phyloP scores from a whole-genome alignment of 2,113 vertebrate species.

The Cavia porcellus region DNA sequence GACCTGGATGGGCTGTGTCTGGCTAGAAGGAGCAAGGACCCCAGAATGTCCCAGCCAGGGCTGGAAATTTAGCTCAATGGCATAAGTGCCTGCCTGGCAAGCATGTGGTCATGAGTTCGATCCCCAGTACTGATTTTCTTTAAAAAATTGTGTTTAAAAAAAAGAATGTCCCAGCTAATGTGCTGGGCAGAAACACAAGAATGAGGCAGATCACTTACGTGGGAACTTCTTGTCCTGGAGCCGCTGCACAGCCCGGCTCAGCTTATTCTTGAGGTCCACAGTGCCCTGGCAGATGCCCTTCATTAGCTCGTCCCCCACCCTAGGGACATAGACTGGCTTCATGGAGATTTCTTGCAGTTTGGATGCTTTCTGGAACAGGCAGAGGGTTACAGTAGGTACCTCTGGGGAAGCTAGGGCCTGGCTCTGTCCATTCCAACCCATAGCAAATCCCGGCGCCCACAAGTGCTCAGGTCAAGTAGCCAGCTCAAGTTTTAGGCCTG shows the following conservation, averaged over 20 bases:
- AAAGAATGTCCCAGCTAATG: not conserved
- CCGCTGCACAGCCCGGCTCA: conserved; percentile 49
- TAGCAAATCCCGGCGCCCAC: rapidly evolving
- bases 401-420: not conserved
- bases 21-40: no score
- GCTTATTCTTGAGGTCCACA: conserved; percentile 65
- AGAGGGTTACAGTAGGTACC: not conserved
- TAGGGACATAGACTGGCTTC: conserved; percentile 85
- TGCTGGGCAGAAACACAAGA: not conserved
- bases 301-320: conserved; percentile 87
- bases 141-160: no score
- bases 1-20: not conserved
- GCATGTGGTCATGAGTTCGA: no score
- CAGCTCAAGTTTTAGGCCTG: not conserved
- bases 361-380: conserved; percentile 85
- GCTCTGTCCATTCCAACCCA: not conserved
- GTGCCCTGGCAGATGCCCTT: conserved; percentile 64
- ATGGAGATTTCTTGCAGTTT: conserved; percentile 76
- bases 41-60: not conserved
- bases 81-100: no score
- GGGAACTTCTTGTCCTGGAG: not conserved
- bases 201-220: conserved; percentile 37
- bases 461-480: not conserved
- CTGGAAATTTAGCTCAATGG: no score
- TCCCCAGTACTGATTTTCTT: no score